These are phyloP conservation scores for Petrolisthes manimaculis DNA, from an alignment of 2,888 invertebrate species.

Conservation along the genomic window DNA sequence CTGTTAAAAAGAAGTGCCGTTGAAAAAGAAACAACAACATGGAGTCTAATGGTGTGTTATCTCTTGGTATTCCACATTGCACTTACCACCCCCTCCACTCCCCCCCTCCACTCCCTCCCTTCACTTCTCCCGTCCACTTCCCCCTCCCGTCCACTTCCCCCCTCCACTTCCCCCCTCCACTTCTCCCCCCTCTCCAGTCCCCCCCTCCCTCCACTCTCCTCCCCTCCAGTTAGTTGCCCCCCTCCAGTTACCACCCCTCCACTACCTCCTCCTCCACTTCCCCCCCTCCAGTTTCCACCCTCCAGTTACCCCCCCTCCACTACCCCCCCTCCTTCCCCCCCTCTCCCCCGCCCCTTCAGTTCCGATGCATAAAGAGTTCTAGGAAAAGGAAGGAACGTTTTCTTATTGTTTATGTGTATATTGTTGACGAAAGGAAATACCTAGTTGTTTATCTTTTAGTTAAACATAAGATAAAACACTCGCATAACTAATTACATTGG, in stretches of 20 bases:
- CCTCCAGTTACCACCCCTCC: not conserved
- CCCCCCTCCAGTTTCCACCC: not conserved
- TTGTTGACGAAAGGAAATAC: too few species aligned
- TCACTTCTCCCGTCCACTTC: not conserved
- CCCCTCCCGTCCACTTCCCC: not conserved
- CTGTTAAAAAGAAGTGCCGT: too few species aligned
- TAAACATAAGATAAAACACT: not conserved
- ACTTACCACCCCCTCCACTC: not conserved
- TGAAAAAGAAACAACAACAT: too few species aligned
- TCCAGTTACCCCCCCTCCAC: not conserved
- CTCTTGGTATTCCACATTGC: too few species aligned
- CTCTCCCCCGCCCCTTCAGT: not conserved
- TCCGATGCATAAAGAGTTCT: not conserved
- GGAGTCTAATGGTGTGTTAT: too few species aligned
- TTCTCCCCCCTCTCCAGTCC: not conserved
- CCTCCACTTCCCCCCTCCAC: not conserved
- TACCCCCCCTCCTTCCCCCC: not conserved
- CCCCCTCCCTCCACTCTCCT: not conserved
- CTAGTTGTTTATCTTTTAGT: too few species aligned
- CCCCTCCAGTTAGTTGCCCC: not conserved
- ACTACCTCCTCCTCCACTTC: not conserved
- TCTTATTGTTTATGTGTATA: too few species aligned
- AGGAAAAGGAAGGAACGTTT: too few species aligned
- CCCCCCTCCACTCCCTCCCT: not conserved
- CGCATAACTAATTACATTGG: not conserved